Evolutionary conservation across 2,797 vertebrate genomes (phyloP).

Genomic region (Erethizon dorsatum): DNA sequence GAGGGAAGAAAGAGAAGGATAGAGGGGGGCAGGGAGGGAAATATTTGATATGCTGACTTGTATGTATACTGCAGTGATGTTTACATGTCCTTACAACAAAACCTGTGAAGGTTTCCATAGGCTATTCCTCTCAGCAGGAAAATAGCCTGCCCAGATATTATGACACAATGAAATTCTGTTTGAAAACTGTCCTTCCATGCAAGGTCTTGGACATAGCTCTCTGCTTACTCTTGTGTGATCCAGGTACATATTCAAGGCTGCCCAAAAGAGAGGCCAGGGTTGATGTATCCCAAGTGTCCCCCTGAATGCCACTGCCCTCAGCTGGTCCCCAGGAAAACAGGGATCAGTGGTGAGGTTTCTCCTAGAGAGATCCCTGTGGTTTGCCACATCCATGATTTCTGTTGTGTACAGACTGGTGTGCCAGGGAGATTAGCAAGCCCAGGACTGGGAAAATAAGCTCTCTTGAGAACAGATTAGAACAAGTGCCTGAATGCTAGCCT

Average conservation of each 20-base stretch:
- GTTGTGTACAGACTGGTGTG: neutral
- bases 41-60: neutral
- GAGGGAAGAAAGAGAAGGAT: neutral
- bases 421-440: neutral
- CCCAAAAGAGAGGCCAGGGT: neutral
- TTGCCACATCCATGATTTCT: neutral
- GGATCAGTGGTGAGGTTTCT: neutral
- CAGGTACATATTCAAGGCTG: neutral
- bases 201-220: neutral
- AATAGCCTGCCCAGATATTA: neutral
- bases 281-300: neutral
- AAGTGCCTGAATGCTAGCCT: neutral
- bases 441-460: neutral
- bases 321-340: neutral
- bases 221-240: neutral
- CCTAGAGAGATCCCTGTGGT: neutral
- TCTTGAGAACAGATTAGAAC: neutral
- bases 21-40: neutral
- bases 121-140: constrained; percentile 6
- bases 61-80: neutral
- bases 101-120: neutral
- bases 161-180: constrained; percentile 26
- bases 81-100: neutral
- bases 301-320: neutral
- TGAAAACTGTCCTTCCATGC: neutral